phyloP scores from a whole-genome alignment of 2,888 invertebrate species.

The Encarsia formosa region DNA sequence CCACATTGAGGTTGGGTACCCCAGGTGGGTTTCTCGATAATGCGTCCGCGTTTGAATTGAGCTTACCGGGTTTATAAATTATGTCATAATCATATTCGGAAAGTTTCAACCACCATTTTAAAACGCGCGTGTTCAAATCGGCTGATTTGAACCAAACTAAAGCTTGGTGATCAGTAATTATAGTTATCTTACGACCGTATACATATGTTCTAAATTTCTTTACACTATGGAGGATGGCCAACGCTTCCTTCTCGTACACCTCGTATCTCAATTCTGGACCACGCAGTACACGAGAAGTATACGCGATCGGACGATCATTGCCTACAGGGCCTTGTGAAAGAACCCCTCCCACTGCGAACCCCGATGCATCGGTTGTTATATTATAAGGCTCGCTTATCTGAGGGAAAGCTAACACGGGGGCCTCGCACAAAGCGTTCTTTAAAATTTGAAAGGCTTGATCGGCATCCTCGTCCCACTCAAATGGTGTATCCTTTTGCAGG shows the following conservation, averaged over 20 bases:
- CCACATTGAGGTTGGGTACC: not conserved
- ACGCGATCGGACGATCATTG: too few relatives aligned
- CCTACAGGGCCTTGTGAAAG: constrained; percentile 18
- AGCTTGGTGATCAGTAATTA: constrained; percentile 16
- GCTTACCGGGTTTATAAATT: not conserved
- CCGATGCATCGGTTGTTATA: constrained; percentile 25
- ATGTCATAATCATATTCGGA: constrained; percentile 1
- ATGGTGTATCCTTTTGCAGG: too few relatives aligned
- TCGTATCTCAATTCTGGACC: too few relatives aligned
- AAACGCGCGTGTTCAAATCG: not conserved
- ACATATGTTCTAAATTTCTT: too few relatives aligned
- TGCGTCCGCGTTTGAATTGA: not conserved
- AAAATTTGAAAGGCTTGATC: too few relatives aligned
- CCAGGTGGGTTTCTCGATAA: not conserved
- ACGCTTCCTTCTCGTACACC: too few relatives aligned
- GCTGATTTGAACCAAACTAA: constrained; percentile 15
- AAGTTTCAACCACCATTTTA: constrained; percentile 4
- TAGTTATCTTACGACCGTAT: constrained; percentile 12
- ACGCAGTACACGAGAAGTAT: too few relatives aligned
- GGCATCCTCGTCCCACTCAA: too few relatives aligned
- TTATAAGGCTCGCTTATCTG: constrained; percentile 20
- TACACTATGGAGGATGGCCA: too few relatives aligned
- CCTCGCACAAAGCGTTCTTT: constrained; percentile 15
- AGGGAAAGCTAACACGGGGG: constrained; percentile 23
- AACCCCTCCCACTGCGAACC: constrained; percentile 12